A percentile compares a stretch with the other conserved stretches of the same genome.
Evolutionary conservation across 1,140 invertebrate species (phyloP).

Genomic region (Platyscapa corneri): DNA sequence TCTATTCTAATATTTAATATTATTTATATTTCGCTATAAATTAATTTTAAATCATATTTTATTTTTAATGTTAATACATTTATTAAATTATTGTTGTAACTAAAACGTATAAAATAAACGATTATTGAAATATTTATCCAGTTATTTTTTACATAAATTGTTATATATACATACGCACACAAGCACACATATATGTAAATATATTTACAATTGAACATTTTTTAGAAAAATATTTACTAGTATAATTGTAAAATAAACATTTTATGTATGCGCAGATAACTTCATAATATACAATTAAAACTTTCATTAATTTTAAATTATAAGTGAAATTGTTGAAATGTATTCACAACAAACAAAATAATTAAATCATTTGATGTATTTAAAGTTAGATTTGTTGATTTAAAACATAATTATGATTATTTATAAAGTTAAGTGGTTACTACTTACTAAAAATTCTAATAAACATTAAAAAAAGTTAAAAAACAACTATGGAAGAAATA

Average conservation of each 20-base stretch:
- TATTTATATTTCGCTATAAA: too few relatives aligned
- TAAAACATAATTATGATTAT: neutral
- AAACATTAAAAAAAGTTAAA: neutral
- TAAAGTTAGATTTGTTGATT: neutral
- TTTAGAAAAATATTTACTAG: neutral
- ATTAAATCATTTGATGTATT: neutral
- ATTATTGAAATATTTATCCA: too few relatives aligned
- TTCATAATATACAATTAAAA: slow-evolving; percentile 4
- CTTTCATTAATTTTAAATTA: neutral
- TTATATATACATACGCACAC: too few relatives aligned
- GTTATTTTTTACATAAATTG: too few relatives aligned
- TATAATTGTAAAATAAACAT: neutral
- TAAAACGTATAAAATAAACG: too few relatives aligned
- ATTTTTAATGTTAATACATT: too few relatives aligned
- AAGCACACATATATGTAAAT: too few relatives aligned
- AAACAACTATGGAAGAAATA: neutral
- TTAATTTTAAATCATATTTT: too few relatives aligned
- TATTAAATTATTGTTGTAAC: too few relatives aligned
- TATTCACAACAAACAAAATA: neutral
- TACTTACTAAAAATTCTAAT: neutral
- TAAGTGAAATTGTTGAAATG: neutral
- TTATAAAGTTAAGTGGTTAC: neutral
- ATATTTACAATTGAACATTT: neutral
- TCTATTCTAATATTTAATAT: too few relatives aligned
- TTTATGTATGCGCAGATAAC: slow-evolving; percentile 14